Evolutionary conservation across 2,113 vertebrate genomes (phyloP), one percentile per base, ranked within the genome.

Genomic region (Pygoscelis adeliae): DNA sequence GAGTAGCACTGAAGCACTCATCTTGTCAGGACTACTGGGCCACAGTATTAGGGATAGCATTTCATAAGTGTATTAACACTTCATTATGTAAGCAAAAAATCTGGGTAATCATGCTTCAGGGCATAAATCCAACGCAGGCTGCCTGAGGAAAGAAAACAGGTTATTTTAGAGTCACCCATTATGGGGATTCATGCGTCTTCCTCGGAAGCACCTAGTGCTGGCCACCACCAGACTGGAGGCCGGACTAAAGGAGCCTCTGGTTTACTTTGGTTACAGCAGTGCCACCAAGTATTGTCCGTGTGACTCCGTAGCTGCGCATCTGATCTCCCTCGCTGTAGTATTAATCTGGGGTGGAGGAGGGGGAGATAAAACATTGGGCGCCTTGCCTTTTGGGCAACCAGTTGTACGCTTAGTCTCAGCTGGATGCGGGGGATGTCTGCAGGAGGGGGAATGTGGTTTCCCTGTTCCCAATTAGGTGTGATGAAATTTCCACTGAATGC

Each of bases 61-160:
- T 97, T 97, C 93, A 97, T 96, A 96, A 97, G 96, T 96, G 87
- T 97, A 96, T 97, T 96, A 96, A 93, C 94, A 86, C 87, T 94
- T 94, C 0, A 82, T 97, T 97, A 96, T 71, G 84, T 96, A 97
- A 96, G 94, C 63, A 83, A 97, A 94, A 96, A 97, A 86, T 81
- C 96, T 96, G 88, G 85, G 96, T 96, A 95, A 97, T 97, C 90
- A 3, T 88, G 88, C 67, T 71, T 46, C 85, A 66, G 94, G 95
- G 83, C 95, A 88, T 86, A 94, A 95, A 97, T 90, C 95, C 94
- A 96, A 88, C 10, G 1, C 90, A 53, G 92, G 94, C 92, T 96
- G 96, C 93, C 83, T 86, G 59, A 90, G 92, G 92, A 71, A 29
- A 80, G 55, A 88, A 83, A 93, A 66, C 22, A 22, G 71, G 66